Conservation (phyloP, 2,888 invertebrate species). For the Diachrysia chrysitis region DNA sequence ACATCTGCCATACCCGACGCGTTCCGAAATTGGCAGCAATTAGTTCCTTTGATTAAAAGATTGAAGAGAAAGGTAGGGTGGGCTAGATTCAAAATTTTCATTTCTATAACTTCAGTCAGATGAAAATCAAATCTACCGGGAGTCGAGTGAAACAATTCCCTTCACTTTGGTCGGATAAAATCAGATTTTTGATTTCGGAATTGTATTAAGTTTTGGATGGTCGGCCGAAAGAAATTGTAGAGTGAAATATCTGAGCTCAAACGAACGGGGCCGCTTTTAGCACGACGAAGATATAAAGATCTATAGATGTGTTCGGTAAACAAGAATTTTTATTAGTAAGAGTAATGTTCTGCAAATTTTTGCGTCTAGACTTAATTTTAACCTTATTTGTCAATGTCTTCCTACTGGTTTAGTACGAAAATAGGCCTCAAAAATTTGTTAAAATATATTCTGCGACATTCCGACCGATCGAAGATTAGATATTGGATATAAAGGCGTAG, state of each 20-base stretch:
- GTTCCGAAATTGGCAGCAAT: constrained; percentile 56
- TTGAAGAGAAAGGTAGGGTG: constrained; percentile 42
- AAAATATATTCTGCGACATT: background rate
- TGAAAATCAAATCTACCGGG: constrained; percentile 71
- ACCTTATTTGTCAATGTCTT: background rate
- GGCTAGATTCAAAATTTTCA: constrained; percentile 58
- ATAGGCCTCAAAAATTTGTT: background rate
- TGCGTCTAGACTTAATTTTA: background rate
- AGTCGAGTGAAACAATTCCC: constrained; percentile 68
- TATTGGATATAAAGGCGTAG: background rate
- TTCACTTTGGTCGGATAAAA: constrained; percentile 66
- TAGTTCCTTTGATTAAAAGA: constrained; percentile 60
- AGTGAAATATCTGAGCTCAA: constrained; percentile 59
- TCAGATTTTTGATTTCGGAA: constrained; percentile 74
- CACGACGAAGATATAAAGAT: constrained; percentile 30
- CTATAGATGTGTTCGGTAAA: constrained; percentile 22
- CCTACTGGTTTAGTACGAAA: background rate
- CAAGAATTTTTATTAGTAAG: background rate
- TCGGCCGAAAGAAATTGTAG: constrained; percentile 56
- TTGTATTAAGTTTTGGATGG: constrained; percentile 71
- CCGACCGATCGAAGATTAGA: background rate
- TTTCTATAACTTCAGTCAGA: constrained; percentile 63
- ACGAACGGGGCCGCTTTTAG: constrained; percentile 50
- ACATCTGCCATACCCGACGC: constrained; percentile 40
- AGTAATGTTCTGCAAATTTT: background rate